Conservation (phyloP, 2,797 vertebrate genomes). For the Enteromius trimaculatus region DNA sequence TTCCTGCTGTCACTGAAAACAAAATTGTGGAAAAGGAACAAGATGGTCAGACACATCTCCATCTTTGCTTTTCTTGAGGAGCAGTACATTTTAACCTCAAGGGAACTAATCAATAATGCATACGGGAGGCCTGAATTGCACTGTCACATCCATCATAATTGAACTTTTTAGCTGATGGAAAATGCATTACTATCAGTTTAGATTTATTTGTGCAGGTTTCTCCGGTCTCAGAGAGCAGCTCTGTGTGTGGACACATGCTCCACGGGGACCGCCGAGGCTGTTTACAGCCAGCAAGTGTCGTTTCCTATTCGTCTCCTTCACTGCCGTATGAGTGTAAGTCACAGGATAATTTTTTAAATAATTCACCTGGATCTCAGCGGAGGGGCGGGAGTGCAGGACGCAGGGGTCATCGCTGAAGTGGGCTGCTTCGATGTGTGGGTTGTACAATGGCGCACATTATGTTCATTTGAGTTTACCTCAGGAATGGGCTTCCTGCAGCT, state of each 20-base stretch:
- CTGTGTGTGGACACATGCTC: constrained; percentile 27
- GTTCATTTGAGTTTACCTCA: not conserved
- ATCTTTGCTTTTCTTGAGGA: constrained; percentile 1
- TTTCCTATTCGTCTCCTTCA: constrained; percentile 44
- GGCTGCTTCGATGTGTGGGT: not conserved
- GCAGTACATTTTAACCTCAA: constrained; percentile 35
- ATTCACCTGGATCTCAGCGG: not conserved
- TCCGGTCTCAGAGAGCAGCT: constrained; percentile 16
- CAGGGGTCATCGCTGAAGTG: not conserved
- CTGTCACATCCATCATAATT: constrained; percentile 66
- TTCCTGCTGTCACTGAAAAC: not conserved
- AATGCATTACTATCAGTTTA: constrained; percentile 51
- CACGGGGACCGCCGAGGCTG: constrained; percentile 22
- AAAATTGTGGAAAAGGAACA: constrained; percentile 4
- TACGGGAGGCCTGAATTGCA: constrained; percentile 17
- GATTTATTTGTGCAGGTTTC: constrained; percentile 46
- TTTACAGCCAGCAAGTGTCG: constrained; percentile 48
- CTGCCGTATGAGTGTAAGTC: not conserved
- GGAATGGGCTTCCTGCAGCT: not conserved
- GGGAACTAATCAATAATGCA: constrained; percentile 56
- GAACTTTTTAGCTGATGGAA: constrained; percentile 47
- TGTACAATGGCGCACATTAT: not conserved
- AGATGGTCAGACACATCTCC: constrained; percentile 29
- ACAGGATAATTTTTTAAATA: not conserved
- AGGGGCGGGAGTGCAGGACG: not conserved